Base-by-base conservation (phyloP, 2,888 invertebrate species). In the Smittia sp. region DNA sequence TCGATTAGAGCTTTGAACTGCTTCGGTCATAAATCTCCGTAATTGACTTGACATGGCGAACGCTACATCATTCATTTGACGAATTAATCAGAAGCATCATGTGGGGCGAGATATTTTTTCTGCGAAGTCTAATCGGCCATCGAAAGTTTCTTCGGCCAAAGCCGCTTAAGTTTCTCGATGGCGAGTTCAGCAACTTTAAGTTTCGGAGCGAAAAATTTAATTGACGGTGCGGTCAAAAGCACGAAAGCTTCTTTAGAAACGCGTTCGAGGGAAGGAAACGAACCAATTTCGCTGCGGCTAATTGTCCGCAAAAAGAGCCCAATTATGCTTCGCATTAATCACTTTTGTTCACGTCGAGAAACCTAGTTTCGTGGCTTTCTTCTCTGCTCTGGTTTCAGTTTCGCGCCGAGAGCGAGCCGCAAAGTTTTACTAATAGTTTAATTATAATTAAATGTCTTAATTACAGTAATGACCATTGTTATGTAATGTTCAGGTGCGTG, bases 391-490 rank as follows among this genome's bases (percentile, higher is more conserved):
- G 32, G 32, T 32, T 32, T 32, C 4, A 6, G 32, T 32, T 32
- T 32, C 32, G 32, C 32, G 3, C 9, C 3, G 9, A 32, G 9
- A 32, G 32, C 32, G 32, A 32, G 32, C 32, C 3, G 15, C 46
- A 18, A 58, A 58, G 15, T 2, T 9, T 58, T 58, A 6, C 22
- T 58, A 58, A 18, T 58, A 58, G 13, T 63, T 63, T 63, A 63
- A 63, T 63, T 63, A 63, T n/a, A 58, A 18, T 25, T 27, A 63
- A 63, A 63, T n/a, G 63, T 63, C 63, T 63, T 63, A 63, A 63
- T 63, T 63, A 63, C 63, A 22, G 13, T 63, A 63, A 63, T 25
- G 25, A 27, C 25, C n/a, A 63, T 27, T 63, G 63, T 63, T 63
- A n/a, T 15, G 63, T 27, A 27, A 25, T n/a, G 4, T 13, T 63